A percentile compares a stretch with the other conserved stretches of the same genome.
phyloP scores from a whole-genome alignment of 2,113 vertebrate genomes.

The Thinocorus orbignyianus region DNA sequence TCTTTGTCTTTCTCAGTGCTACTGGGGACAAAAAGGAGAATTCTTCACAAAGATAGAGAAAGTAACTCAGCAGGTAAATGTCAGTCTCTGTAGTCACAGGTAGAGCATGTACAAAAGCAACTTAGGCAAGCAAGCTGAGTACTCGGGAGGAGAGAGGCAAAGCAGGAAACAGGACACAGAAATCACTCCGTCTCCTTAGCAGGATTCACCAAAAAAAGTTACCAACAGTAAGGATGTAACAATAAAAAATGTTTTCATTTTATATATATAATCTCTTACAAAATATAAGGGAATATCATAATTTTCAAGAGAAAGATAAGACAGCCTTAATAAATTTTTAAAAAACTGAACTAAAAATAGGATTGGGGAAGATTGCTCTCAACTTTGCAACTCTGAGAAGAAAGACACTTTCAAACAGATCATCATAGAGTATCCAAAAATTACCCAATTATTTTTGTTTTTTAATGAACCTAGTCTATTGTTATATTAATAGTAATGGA shows the following conservation, averaged over 20 bases:
- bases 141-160: not conserved
- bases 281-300: not conserved
- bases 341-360: not conserved
- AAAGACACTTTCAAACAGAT: not conserved
- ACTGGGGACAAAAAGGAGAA: not conserved
- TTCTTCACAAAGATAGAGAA: not conserved
- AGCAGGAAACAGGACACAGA: not conserved
- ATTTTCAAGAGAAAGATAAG: not conserved
- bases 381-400: not conserved
- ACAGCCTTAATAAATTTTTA: not conserved
- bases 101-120: not conserved
- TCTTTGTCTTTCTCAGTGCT: not conserved
- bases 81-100: not conserved
- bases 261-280: not conserved
- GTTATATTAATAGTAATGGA: not conserved
- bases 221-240: not conserved
- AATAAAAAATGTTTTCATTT: not conserved
- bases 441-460: not conserved
- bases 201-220: not conserved
- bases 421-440: not conserved
- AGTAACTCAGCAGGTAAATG: not conserved
- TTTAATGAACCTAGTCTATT: not conserved
- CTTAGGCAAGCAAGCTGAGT: not conserved
- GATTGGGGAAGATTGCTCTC: not conserved
- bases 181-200: not conserved